These are phyloP conservation scores for Germaria angustata DNA, from an alignment of 2,888 invertebrate genomes.

Conservation along the genomic window DNA sequence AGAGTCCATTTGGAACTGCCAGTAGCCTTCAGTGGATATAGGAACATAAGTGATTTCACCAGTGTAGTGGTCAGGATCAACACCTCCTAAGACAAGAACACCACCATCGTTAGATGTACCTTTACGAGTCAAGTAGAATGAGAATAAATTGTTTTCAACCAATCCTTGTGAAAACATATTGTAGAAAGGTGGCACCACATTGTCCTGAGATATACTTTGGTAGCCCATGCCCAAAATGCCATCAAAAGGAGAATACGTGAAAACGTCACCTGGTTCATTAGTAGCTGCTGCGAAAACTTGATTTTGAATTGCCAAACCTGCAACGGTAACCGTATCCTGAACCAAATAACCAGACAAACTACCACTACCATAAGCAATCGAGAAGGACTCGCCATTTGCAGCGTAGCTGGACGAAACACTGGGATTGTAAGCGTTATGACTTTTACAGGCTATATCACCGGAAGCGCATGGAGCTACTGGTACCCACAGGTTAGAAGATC, in stretches of 20 bases:
- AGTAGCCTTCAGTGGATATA: conserved; percentile 92
- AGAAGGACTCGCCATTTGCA: conserved; percentile 92
- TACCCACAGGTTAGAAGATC: conserved; percentile 97
- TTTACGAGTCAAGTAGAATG: conserved; percentile 92
- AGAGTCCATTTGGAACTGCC: conserved; percentile 95
- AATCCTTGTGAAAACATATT: conserved; percentile 91
- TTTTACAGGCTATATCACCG: conserved; percentile 95
- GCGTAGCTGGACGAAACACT: conserved; percentile 89
- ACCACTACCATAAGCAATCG: conserved; percentile 96
- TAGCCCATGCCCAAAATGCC: conserved; percentile 97
- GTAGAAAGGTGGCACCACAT: conserved; percentile 93
- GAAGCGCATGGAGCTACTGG: conserved; percentile 96
- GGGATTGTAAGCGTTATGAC: conserved; percentile 97
- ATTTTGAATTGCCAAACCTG: conserved; percentile 84
- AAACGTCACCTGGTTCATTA: conserved; percentile 93
- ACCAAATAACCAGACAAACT: conserved; percentile 97
- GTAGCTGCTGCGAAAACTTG: conserved; percentile 98
- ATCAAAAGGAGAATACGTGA: conserved; percentile 98
- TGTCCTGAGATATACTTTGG: conserved; percentile 91
- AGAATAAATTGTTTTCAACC: conserved; percentile 88
- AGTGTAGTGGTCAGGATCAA: conserved; percentile 91
- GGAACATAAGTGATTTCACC: conserved; percentile 85
- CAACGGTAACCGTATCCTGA: conserved; percentile 88
- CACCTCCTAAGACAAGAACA: conserved; percentile 94
- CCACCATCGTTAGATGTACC: conserved; percentile 87